Evolutionary conservation across 2,797 vertebrate species (phyloP).

Genomic region (Cirrhinus molitorella): DNA sequence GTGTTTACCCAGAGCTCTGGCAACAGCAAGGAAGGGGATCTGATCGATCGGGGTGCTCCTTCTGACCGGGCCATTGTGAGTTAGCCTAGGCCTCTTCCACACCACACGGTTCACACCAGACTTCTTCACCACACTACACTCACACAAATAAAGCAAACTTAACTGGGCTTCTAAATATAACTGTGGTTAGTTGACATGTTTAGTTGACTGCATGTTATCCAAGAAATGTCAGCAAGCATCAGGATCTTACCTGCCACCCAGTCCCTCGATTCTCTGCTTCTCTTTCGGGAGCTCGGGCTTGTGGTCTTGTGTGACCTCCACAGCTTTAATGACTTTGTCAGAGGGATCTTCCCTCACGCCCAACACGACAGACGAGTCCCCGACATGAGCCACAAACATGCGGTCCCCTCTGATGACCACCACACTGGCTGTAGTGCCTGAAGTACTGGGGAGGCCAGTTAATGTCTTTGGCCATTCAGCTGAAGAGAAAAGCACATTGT

Average conservation of each 20-base stretch:
- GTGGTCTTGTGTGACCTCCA: slow-evolving; percentile 96
- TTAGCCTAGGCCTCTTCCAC: slow-evolving; percentile 94
- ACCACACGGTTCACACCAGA: slow-evolving; percentile 96
- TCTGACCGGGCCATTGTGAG: slow-evolving; percentile 92
- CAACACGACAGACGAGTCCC: slow-evolving; percentile 94
- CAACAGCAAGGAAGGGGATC: slow-evolving; percentile 95
- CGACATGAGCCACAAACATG: slow-evolving; percentile 97
- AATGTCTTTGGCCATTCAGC: slow-evolving; percentile 98
- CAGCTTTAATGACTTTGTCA: slow-evolving; percentile 87
- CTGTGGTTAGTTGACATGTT: neutral
- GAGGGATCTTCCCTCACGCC: slow-evolving; percentile 89
- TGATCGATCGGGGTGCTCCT: slow-evolving; percentile 96
- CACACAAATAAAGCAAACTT: slow-evolving; percentile 13
- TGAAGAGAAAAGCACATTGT: slow-evolving; percentile 66
- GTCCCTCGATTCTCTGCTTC: slow-evolving; percentile 92
- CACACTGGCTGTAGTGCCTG: slow-evolving; percentile 94
- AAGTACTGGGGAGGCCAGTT: slow-evolving; percentile 93
- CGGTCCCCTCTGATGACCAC: slow-evolving; percentile 91
- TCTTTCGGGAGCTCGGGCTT: slow-evolving; percentile 96
- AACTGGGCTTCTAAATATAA: neutral
- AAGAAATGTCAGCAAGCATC: neutral
- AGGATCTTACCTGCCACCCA: slow-evolving; percentile 89
- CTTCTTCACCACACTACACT: slow-evolving; percentile 93
- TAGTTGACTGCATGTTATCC: neutral
- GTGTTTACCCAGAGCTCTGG: slow-evolving; percentile 88